A percentile compares a stretch with the other conserved stretches of the same genome.
Conservation (phyloP, 2,113 vertebrate genomes). For the Xenopus laevis region DNA sequence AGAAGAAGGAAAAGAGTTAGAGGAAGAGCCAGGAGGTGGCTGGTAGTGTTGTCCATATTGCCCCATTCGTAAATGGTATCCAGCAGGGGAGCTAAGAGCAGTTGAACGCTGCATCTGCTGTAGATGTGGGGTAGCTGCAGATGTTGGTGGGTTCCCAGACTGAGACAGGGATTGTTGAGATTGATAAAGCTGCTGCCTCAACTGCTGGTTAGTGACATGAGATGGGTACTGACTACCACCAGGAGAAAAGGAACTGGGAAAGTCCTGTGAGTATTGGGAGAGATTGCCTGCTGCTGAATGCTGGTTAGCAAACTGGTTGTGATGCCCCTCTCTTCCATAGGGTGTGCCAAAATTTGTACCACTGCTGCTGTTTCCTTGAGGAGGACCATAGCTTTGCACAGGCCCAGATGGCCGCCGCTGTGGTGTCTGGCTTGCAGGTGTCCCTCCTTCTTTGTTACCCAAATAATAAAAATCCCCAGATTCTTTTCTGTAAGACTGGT, state of each 20-base stretch:
- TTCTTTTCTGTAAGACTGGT: conserved; percentile 74
- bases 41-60: conserved; percentile 77
- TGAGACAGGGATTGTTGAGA: conserved; percentile 80
- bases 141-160: conserved; percentile 59
- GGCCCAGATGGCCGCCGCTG: conserved; percentile 71
- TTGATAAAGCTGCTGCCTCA: conserved; percentile 79
- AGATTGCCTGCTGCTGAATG: conserved; percentile 66
- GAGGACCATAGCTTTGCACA: conserved; percentile 76
- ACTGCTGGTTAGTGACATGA: conserved; percentile 79
- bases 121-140: conserved; percentile 60
- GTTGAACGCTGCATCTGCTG: conserved; percentile 76
- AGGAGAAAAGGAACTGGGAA: conserved; percentile 72
- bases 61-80: conserved; percentile 70
- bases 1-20: conserved; percentile 71
- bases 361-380: conserved; percentile 62
- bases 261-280: conserved; percentile 75
- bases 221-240: conserved; percentile 72
- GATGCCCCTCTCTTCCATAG: conserved; percentile 72
- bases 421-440: conserved; percentile 64
- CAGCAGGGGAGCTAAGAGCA: conserved; percentile 68
- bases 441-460: conserved; percentile 69
- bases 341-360: conserved; percentile 61
- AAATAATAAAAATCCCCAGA: conserved; percentile 75
- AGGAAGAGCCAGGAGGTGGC: conserved; percentile 68
- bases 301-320: conserved; percentile 71